Base-by-base conservation (phyloP, 2,888 invertebrate species). In the Drosophila affinis region DNA sequence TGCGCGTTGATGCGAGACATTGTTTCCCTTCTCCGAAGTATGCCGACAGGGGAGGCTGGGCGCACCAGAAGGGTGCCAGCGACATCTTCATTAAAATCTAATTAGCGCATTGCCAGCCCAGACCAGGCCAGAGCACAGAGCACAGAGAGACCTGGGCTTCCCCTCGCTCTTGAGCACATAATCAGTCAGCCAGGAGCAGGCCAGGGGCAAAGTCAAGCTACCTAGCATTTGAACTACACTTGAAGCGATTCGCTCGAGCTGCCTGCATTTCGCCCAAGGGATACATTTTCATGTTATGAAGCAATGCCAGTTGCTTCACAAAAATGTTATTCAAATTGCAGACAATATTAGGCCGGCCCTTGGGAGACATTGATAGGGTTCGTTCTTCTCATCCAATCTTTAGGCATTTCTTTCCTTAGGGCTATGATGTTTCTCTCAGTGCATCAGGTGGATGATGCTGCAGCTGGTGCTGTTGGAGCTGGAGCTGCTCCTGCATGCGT, bases 41-140 rank as follows among this genome's bases (percentile, higher is more conserved):
- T n/a, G 21, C 12, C 52, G 17, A 14, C 29, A 10, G 57, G 39
- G 32, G 51, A 14, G 39, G 46, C 48, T 32, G 27, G 12, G 24
- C 9, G 53, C 49, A 48, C 24, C 44, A 51, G 56, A 57, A 57
- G 54, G 61, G 59, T 52, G 55, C 60, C 64, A 68, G 87, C 87
- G 84, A 90, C 90, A 90, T 89, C 89, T 90, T 85, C 90, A 89
- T 90, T 90, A 89, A 90, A 90, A 89, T 89, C 86, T 91, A 90
- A 91, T 90, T 90, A 90, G 91, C 90, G 86, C 89, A 83, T 81
- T 83, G 80, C 79, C 57, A 59, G 79, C 46, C 49, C 34, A 61
- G 39, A 47, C 65, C 27, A n/a, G n/a, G n/a, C n/a, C n/a, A n/a
- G n/a, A n/a, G n/a, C n/a, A n/a, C 9, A 29, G 29, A 29, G 29